Conservation (phyloP, 2,113 vertebrate genomes). For the Junco hyemalis region DNA sequence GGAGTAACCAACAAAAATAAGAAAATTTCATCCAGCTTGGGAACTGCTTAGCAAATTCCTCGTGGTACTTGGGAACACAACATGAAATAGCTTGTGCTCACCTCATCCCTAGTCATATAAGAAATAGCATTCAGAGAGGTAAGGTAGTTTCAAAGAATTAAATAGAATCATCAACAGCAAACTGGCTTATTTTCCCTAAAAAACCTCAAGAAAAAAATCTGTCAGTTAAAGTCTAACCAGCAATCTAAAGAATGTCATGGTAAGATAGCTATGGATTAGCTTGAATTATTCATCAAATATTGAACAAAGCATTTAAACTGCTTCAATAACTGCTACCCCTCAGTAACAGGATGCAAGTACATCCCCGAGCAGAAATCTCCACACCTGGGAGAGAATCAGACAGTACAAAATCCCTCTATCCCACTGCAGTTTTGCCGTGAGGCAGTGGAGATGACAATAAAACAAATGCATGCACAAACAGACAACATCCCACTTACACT, state of each 20-base stretch:
- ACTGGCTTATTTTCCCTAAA: not conserved
- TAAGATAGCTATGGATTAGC: not conserved
- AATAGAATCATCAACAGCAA: not conserved
- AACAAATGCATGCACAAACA: not conserved
- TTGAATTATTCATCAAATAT: not conserved
- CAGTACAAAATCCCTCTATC: not conserved
- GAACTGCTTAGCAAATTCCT: not conserved
- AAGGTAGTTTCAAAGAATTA: not conserved
- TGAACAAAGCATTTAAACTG: not conserved
- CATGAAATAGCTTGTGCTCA: not conserved
- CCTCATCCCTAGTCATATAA: not conserved
- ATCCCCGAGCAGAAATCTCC: not conserved
- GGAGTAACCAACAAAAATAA: not conserved
- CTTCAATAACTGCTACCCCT: not conserved
- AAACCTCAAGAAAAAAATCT: not conserved
- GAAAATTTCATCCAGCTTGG: not conserved
- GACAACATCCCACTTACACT: fast-evolving
- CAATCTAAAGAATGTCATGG: not conserved
- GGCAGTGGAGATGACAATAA: not conserved
- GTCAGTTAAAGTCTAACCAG: not conserved
- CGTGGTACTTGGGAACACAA: not conserved
- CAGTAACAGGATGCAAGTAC: not conserved
- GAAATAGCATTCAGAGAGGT: not conserved
- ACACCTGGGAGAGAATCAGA: not conserved
- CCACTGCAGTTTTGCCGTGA: not conserved